These are phyloP conservation scores for Oegoconia quadripuncta DNA, from an alignment of 2,888 invertebrate genomes.

Conservation along the genomic window DNA sequence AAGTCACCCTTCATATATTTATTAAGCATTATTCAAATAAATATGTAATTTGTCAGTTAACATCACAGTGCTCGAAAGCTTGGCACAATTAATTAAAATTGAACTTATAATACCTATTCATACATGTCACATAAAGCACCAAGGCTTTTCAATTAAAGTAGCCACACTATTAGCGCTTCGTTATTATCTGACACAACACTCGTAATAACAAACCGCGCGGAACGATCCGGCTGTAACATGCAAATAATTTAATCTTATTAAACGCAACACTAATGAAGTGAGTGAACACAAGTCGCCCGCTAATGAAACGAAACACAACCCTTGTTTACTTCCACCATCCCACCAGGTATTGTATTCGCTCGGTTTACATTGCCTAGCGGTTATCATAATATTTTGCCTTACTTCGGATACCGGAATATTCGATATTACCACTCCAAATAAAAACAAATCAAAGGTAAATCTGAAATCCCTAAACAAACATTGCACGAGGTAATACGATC, in stretches of 20 bases:
- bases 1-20: too few relatives aligned
- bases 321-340: conserved; percentile 39
- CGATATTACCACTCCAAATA: conserved; percentile 32
- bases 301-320: conserved; percentile 50
- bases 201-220: not conserved
- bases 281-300: conserved; percentile 36
- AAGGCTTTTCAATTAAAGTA: not conserved
- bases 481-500: conserved; percentile 10
- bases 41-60: too few relatives aligned
- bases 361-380: conserved; percentile 30
- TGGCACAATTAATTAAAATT: too few relatives aligned
- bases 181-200: conserved; percentile 3
- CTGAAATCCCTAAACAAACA: conserved; percentile 22
- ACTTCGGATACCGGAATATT: conserved; percentile 33
- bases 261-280: conserved; percentile 38
- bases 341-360: conserved; percentile 31
- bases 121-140: not conserved
- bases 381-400: conserved; percentile 44
- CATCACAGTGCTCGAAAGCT: too few relatives aligned
- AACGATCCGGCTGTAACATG: conserved; percentile 5
- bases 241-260: conserved; percentile 47
- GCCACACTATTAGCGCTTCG: not conserved
- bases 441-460: conserved; percentile 35
- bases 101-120: too few relatives aligned
- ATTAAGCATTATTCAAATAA: too few relatives aligned